A percentile compares a stretch with the other conserved stretches of the same genome.
Evolutionary conservation across 2,113 vertebrate genomes (phyloP).

Genomic region (Xenopus borealis): DNA sequence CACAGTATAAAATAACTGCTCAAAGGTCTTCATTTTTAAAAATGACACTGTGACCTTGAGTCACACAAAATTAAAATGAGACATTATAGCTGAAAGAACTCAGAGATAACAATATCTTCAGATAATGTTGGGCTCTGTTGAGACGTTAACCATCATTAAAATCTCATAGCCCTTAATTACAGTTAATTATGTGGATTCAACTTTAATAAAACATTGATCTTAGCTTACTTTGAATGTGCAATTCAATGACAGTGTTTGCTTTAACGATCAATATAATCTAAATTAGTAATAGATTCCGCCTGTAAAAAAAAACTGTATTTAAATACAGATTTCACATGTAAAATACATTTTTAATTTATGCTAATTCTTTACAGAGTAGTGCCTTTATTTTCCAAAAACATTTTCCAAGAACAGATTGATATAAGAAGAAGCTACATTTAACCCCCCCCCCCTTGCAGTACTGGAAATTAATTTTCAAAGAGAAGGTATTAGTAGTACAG

Average conservation of each 20-base stretch:
- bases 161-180: conserved; percentile 43
- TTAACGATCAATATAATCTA: conserved; percentile 37
- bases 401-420: too few relatives aligned
- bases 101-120: conserved; percentile 9
- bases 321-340: too few relatives aligned
- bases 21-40: conserved; percentile 12
- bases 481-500: too few relatives aligned
- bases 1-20: conserved; percentile 6
- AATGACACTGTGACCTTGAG: conserved; percentile 30
- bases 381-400: too few relatives aligned
- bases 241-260: conserved; percentile 32
- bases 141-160: conserved; percentile 45
- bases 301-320: too few relatives aligned
- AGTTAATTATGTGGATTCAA: conserved; percentile 41
- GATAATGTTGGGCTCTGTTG: conserved; percentile 38
- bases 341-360: too few relatives aligned
- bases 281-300: neutral
- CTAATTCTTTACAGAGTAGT: too few relatives aligned
- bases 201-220: conserved; percentile 44
- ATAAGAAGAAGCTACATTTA: too few relatives aligned
- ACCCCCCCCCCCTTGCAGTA: too few relatives aligned
- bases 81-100: neutral
- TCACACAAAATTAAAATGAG: conserved; percentile 23
- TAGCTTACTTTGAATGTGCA: conserved; percentile 16
- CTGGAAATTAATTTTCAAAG: too few relatives aligned